Conservation (phyloP, 2,113 vertebrate species). For the Rhagologus leucostigma region DNA sequence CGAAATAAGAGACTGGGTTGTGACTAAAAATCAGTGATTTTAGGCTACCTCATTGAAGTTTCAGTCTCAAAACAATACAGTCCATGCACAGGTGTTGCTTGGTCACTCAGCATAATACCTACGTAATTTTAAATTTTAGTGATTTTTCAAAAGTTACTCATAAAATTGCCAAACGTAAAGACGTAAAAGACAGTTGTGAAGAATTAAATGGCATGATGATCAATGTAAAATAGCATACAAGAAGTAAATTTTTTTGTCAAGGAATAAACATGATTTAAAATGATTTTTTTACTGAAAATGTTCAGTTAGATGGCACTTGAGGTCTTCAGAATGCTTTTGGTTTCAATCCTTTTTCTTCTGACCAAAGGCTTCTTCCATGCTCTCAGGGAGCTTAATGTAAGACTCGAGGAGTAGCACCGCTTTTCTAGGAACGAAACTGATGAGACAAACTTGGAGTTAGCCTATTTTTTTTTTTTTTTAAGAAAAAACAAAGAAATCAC, state of each 20-base stretch:
- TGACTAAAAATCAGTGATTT: background rate
- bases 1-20: background rate
- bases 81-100: background rate
- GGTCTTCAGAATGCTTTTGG: background rate
- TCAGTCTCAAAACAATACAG: background rate
- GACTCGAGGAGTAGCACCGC: fast-evolving
- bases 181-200: background rate
- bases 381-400: background rate
- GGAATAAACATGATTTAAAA: background rate
- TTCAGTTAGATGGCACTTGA: background rate
- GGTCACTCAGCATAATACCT: background rate
- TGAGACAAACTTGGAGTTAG: background rate
- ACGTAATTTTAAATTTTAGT: background rate
- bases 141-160: background rate
- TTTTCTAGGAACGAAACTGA: background rate
- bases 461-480: background rate
- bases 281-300: background rate
- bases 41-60: background rate
- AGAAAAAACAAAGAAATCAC: background rate
- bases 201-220: background rate
- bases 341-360: background rate
- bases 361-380: background rate
- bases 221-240: background rate
- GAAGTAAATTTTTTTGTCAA: background rate
- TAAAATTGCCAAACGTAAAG: background rate